A percentile compares a stretch with the other conserved stretches of the same genome.
Conservation (phyloP, 2,113 vertebrate species). For the Aptenodytes patagonicus region DNA sequence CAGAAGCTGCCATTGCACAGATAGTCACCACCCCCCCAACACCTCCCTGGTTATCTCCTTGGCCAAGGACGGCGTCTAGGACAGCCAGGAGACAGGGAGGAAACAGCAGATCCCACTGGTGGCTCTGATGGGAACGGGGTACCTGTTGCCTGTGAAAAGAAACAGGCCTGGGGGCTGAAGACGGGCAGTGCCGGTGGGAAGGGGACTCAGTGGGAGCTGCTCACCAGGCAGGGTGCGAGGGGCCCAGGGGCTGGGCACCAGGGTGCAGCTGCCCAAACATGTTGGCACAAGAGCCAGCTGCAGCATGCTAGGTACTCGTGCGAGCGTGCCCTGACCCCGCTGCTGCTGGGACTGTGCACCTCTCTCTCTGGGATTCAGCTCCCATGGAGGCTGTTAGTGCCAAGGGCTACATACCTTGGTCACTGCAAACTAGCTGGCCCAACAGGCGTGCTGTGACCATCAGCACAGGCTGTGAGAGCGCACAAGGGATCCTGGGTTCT, state of each 20-base stretch:
- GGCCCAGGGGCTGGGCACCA: not conserved
- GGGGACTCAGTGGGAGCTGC: not conserved
- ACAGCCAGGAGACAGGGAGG: not conserved
- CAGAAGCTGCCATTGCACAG: not conserved
- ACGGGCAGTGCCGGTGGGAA: accelerated
- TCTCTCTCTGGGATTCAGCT: not conserved
- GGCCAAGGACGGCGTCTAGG: not conserved
- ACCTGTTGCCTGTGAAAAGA: not conserved
- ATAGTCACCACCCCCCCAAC: too few relatives aligned
- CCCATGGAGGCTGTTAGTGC: not conserved
- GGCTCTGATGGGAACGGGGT: not conserved
- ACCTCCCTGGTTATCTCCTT: not conserved
- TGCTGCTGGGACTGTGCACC: not conserved
- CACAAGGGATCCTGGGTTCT: not conserved
- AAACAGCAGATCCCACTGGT: not conserved
- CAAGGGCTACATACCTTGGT: not conserved
- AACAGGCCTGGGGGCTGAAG: not conserved
- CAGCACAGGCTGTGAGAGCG: not conserved
- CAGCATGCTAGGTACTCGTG: not conserved
- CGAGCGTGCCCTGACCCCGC: not conserved
- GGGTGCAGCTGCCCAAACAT: not conserved
- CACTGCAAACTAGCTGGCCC: not conserved
- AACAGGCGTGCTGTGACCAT: accelerated
- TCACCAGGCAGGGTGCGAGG: not conserved
- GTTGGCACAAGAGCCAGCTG: not conserved